These are phyloP conservation scores for Champsocephalus esox DNA, from an alignment of 2,797 vertebrate species.

Conservation along the genomic window DNA sequence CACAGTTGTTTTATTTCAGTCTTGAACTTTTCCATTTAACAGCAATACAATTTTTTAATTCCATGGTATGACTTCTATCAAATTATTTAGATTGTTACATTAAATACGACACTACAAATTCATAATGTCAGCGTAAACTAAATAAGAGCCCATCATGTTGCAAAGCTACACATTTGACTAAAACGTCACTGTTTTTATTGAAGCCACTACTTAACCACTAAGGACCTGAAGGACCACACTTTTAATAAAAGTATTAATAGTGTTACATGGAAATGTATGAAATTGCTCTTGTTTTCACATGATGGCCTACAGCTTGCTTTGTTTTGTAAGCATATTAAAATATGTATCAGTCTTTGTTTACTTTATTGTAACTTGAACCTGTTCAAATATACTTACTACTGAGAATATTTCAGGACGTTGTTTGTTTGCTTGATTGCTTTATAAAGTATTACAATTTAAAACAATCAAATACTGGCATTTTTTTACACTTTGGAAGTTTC, in stretches of 20 bases:
- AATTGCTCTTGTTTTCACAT: background rate
- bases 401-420: background rate
- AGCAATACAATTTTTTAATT: background rate
- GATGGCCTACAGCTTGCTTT: background rate
- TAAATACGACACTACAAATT: constrained; percentile 1
- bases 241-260: background rate
- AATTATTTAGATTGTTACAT: background rate
- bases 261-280: background rate
- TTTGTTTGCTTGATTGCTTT: constrained; percentile 6
- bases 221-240: background rate
- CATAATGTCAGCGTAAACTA: background rate
- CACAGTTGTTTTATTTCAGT: too few species aligned
- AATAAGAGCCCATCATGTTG: background rate
- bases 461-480: constrained; percentile 3
- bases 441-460: background rate
- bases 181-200: background rate
- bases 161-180: background rate
- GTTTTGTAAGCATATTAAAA: background rate
- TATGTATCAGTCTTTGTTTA: background rate
- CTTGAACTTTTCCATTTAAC: background rate
- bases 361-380: constrained; percentile 3
- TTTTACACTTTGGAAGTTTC: background rate
- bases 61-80: background rate
- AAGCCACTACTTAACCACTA: constrained; percentile 29
- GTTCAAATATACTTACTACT: background rate